Evolutionary conservation across 2,797 vertebrate genomes (phyloP), one percentile per base, ranked within the genome.

Genomic region (Spinus pinus): DNA sequence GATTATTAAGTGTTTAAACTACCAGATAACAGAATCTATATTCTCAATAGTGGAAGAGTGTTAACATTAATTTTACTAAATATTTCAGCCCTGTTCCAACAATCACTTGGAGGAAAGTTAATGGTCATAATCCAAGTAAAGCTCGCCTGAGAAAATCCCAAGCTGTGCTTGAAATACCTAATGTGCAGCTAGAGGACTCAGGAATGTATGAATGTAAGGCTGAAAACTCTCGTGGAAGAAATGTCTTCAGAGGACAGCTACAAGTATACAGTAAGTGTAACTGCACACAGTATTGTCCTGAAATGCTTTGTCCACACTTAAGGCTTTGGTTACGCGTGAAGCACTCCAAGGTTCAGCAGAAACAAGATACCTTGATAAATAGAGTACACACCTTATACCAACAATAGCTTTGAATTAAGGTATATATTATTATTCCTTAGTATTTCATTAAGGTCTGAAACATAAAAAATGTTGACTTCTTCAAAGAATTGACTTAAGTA

Each of bases 41-140:
- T 95, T 95, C 79, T 95, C 86, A 72, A 90, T 62, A 92, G 71
- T 37, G 19, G 54, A 82, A 96, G 44, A 82, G 16, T 89, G 61
- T 70, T 97, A 98, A 98, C 85, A 69, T 46, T 88, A 85, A 93
- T 95, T 97, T 95, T 90, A 21, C 57, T 97, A 80, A 95, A 85
- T 94, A 35, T 96, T 96, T 74, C 96, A 99, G 99, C 95, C 99
- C 99, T 7, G 98, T 99, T 96, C 99, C 99, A 86, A 99, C 99
- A 47, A 99, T 99, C 96, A 99, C 99, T 22, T 99, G 99, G 99
- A 98, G 98, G 95, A 99, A 99, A 97, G 98, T 99, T 96, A 99
- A 98, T 62, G 99, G 99, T 24, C 99, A 99, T 95, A 99, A 99
- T 84, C 99, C 99, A 31, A 98, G 99, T 94, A 99, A 99, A 96